Base-by-base conservation (phyloP, 2,113 vertebrate genomes). In the Dissostichus mawsoni region DNA sequence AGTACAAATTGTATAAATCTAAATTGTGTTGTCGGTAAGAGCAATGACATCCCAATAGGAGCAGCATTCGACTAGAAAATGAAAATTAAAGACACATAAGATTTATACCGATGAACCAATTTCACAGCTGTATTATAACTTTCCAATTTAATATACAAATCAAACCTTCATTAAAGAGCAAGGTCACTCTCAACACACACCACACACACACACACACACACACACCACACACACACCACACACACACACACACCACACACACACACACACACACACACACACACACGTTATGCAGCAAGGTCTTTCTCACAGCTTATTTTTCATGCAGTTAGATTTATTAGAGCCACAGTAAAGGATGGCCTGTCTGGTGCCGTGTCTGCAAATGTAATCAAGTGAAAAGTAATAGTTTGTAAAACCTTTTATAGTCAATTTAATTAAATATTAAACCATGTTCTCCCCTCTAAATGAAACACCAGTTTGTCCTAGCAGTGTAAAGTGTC, bases 331-430 rank as follows among this genome's bases (percentile, higher is more conserved):
- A 44, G 25, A 74, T 65, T 1, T 53, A 66, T 76, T 71, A 76
- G 23, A 78, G 62, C 25, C 66, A 0, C 44, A 72, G 59, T 55
- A 58, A 66, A 51, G 13, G 8, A 58, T 14, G 11, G 56, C 70
- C 47, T 16, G 13, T 11, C 29, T 29, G 29, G 29, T 29, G 29
- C 29, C 29, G 29, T 29, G 29, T 29, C 83, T 84, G 83, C 53
- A 69, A 50, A 80, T 82, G 56, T 59, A 56, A 88, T 78, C 74
- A 56, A 74, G 56, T 71, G 65, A 3, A 18, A 65, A 9, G 13
- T 73, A 53, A 78, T 9, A 73, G 69, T 76, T 76, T 68, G 62
- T 71, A 68, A 80, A 72, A 57, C 2, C 23, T 65, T 82, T 86
- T 64, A 70, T 13, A 13, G 64, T 16, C 20, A n/a, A 45, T 47